Base-by-base conservation (phyloP, 2,113 vertebrate genomes). In the Suncus etruscus region DNA sequence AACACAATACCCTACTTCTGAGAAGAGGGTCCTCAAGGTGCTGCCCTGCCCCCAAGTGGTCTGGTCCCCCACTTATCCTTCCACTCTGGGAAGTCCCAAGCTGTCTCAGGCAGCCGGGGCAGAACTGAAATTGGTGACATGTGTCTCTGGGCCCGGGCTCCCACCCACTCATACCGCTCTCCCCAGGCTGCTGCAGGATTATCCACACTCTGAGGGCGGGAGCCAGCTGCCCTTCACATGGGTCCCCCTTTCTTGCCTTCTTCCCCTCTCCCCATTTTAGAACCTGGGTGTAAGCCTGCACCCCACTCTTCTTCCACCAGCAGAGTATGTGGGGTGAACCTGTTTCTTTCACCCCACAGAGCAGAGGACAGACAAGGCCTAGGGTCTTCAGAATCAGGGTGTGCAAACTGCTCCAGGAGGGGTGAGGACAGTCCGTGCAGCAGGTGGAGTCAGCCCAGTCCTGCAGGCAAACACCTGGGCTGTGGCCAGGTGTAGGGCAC, bases 61-160 rank as follows among this genome's bases (percentile, higher is more conserved):
- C 91, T 70, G 75, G 47, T 8, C 45, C 51, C 81, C 61, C 8
- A 25, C 75, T 54, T 70, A 66, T 86, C 92, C 86, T 95, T 96
- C 95, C 95, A 96, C 93, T 2, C 88, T 96, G 96, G 96, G 96
- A 96, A 96, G 95, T 96, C 96, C 96, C 96, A 48, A 90, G 91
- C 83, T 73, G 89, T 58, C 92, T 96, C 93, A 89, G 93, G 89
- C 92, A 90, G 58, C 92, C 3, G 48, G 75, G 96, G 93, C 94
- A 96, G 96, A 96, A 96, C 96, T 90, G 96, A 96, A 96, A 96
- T 96, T 94, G 74, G 96, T 95, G 93, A 96, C 94, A 93, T 93
- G 91, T 89, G 96, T 63, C 91, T 95, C 58, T 78, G 87, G 81
- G 73, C 86, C 83, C 69, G 3, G 48, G 90, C 75, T 86, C 86